phyloP scores from a whole-genome alignment of 2,888 invertebrate genomes.

The Parapristionchus giblindavisi region DNA sequence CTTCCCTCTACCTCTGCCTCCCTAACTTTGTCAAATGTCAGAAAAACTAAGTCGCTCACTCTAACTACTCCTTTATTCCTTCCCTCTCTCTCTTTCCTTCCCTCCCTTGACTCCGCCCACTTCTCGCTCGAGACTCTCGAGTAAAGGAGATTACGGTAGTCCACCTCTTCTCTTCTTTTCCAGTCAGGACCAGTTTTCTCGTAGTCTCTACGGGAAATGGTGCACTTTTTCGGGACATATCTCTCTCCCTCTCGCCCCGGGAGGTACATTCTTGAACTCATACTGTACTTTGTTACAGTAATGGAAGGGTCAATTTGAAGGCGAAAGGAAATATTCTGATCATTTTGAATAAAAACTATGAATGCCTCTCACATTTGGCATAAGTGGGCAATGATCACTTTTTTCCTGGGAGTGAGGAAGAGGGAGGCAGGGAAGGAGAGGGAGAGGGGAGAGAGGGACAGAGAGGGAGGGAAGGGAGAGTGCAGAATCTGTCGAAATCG shows the following conservation, averaged over 20 bases:
- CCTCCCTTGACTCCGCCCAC: not conserved
- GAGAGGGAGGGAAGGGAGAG: not conserved
- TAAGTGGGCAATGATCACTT: no score
- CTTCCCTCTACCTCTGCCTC: not conserved
- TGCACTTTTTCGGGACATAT: not conserved
- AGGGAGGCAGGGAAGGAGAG: conserved; percentile 1
- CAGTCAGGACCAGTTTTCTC: no score
- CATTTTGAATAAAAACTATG: no score
- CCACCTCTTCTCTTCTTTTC: conserved; percentile 7
- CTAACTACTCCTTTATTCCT: conserved; percentile 37
- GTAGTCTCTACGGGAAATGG: no score
- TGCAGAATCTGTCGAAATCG: not conserved
- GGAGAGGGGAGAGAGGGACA: not conserved
- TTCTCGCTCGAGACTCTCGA: conserved; percentile 31
- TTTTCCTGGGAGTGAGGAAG: no score
- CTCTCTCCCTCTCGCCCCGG: not conserved
- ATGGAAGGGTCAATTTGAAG: no score
- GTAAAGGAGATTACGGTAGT: conserved; percentile 13
- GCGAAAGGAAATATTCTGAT: no score
- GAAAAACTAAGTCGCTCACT: conserved; percentile 28
- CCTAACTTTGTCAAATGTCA: no score
- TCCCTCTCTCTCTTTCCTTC: conserved; percentile 8
- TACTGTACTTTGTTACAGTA: no score
- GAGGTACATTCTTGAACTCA: no score
- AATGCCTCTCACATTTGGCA: conserved; percentile 11